Percentiles rank a stretch among this genome's conserved stretches.
phyloP scores from a whole-genome alignment of 2,797 vertebrate species.

The Trematomus bernacchii region DNA sequence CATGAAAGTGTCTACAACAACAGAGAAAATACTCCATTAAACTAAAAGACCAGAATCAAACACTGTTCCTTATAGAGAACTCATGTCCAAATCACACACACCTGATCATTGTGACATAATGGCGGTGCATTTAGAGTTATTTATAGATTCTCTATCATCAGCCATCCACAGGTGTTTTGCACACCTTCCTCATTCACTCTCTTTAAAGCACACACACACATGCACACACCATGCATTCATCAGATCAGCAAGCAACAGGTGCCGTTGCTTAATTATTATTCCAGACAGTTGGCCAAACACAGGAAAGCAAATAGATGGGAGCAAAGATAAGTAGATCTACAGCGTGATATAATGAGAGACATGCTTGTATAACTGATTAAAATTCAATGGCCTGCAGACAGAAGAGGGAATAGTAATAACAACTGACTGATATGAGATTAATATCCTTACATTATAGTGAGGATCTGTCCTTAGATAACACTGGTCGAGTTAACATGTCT shows the following conservation, averaged over 20 bases:
- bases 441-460: slow-evolving; percentile 3
- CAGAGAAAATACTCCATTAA: neutral
- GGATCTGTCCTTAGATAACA: slow-evolving; percentile 13
- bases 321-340: slow-evolving; percentile 32
- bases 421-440: slow-evolving; percentile 16
- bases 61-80: neutral
- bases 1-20: neutral
- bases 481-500: slow-evolving; percentile 1
- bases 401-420: slow-evolving; percentile 13
- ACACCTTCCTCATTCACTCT: neutral
- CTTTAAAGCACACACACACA: neutral
- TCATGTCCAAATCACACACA: neutral
- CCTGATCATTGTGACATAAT: slow-evolving; percentile 23
- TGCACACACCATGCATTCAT: slow-evolving; percentile 23
- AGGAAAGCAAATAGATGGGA: slow-evolving; percentile 16
- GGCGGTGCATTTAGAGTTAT: slow-evolving; percentile 2
- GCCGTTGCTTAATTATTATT: slow-evolving; percentile 52
- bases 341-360: slow-evolving; percentile 11
- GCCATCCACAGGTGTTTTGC: slow-evolving; percentile 18
- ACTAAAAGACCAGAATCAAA: slow-evolving; percentile 1
- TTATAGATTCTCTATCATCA: slow-evolving; percentile 35
- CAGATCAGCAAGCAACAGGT: slow-evolving; percentile 29
- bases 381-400: slow-evolving; percentile 36
- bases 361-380: slow-evolving; percentile 28
- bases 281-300: slow-evolving; percentile 28